phyloP scores from a whole-genome alignment of 2,113 vertebrate species.

The Mungos mungo region DNA sequence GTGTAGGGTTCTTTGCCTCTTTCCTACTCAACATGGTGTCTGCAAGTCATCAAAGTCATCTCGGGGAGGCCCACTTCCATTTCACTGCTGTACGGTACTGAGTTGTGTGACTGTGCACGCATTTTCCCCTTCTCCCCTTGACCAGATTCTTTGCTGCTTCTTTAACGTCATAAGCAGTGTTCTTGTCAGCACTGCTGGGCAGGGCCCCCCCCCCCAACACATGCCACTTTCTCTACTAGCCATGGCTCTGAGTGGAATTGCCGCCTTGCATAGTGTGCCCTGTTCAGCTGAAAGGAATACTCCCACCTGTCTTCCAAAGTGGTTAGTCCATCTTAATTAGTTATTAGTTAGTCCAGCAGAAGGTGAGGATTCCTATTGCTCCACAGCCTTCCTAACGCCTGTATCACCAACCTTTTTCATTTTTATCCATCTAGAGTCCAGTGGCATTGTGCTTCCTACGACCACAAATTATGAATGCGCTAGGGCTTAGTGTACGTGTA shows the following conservation, averaged over 20 bases:
- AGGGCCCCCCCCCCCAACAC: fast-evolving
- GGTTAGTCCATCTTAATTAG: neutral
- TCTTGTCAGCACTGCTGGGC: too few species aligned
- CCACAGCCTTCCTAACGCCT: neutral
- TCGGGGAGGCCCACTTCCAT: neutral
- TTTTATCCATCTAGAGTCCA: neutral
- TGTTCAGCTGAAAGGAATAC: neutral
- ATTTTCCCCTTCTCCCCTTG: too few species aligned
- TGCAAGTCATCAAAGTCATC: neutral
- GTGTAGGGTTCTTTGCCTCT: neutral
- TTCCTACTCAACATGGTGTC: neutral
- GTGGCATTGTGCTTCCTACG: neutral
- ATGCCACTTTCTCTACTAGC: neutral
- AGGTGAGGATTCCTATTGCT: too few species aligned
- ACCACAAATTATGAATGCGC: too few species aligned
- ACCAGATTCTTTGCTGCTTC: too few species aligned
- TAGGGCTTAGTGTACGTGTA: neutral
- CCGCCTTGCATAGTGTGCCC: fast-evolving
- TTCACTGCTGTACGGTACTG: neutral
- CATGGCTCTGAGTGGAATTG: fast-evolving
- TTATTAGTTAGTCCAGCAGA: neutral
- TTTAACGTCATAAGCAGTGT: too few species aligned
- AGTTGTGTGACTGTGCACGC: neutral
- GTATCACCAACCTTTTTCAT: fast-evolving
- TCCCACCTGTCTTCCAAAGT: neutral